Evolutionary conservation across 2,113 vertebrate genomes (phyloP).

Genomic region (Forbesichthys papilliferus): DNA sequence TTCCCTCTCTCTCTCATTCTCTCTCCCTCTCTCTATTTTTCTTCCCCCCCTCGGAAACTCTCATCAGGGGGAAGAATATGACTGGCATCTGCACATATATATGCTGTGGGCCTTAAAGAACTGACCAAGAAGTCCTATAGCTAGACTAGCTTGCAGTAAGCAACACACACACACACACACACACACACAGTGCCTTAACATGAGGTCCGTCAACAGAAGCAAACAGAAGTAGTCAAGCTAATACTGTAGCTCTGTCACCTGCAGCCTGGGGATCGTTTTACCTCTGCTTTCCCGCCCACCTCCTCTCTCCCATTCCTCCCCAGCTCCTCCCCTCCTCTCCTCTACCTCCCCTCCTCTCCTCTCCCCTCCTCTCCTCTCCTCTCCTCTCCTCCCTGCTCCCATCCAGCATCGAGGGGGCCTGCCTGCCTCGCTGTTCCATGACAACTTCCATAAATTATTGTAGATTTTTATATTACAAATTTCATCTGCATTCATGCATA

Average conservation of each 20-base stretch:
- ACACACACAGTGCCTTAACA: too few relatives aligned
- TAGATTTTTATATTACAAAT: slow-evolving; percentile 99
- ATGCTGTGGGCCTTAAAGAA: too few relatives aligned
- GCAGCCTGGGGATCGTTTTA: neutral
- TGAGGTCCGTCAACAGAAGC: too few relatives aligned
- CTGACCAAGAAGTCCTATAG: too few relatives aligned
- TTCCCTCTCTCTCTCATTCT: slow-evolving; percentile 44
- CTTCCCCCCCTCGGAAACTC: too few relatives aligned
- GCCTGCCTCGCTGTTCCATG: slow-evolving; percentile 83
- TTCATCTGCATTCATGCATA: slow-evolving; percentile 99
- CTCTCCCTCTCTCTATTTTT: neutral
- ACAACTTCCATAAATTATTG: slow-evolving; percentile 99
- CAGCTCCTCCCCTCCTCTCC: slow-evolving; percentile 7
- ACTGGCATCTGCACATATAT: too few relatives aligned
- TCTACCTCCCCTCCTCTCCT: neutral
- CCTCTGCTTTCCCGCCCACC: slow-evolving; percentile 13
- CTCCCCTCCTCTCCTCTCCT: neutral
- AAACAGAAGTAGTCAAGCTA: too few relatives aligned
- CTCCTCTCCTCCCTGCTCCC: slow-evolving; percentile 72
- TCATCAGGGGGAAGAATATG: too few relatives aligned
- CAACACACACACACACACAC: too few relatives aligned
- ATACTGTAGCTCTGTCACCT: too few relatives aligned
- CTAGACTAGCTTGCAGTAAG: too few relatives aligned
- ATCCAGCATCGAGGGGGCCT: slow-evolving; percentile 79
- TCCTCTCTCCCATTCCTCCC: too few relatives aligned